Evolutionary conservation across 2,888 invertebrate genomes (phyloP), one percentile per base, ranked within the genome.

Genomic region (Melitaea athalia): DNA sequence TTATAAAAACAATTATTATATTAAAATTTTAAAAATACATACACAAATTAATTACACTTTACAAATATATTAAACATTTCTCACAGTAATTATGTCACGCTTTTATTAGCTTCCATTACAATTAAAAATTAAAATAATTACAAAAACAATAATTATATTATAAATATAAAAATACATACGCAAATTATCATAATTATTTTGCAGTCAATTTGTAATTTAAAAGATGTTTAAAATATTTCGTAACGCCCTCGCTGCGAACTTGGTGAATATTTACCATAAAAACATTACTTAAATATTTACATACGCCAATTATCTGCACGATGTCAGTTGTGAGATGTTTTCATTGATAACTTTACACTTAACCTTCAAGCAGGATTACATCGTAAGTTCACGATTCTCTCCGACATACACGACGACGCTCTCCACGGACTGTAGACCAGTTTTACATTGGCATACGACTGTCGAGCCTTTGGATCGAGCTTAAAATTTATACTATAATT

Each of bases 231-330:
- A 14, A 14, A n/a, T 14, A 49, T 57, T 57, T 57, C 42, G 42
- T 14, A 57, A 57, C 11, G 57, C 10, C 42, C 57, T 57, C 15
- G 11, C 57, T 42, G 15, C n/a, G 57, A 57, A 42, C 57, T 57
- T 42, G 17, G 10, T 11, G 5, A 15, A 15, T 42, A 57, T 5
- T n/a, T 15, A 10, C 33, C 6, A 33, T 33, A 42, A 57, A 1
- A 5, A 15, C 15, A 57, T 57, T 42, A 5, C 57, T 42, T 57
- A 33, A 57, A 57, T 57, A 38, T 57, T 57, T 57, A 15, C 57
- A 57, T 42, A 57, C 31, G 15, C 38, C 38, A 57, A 11, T 17
- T 38, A 17, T 49, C 12, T 14, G 45, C 45, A 14, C 42, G 47
- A 60, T 45, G 47, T 2, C 14, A 60, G 31, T 0, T 3, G 12